Conservation (phyloP, 2,888 invertebrate species). For the Coelogynopora nodosa region DNA sequence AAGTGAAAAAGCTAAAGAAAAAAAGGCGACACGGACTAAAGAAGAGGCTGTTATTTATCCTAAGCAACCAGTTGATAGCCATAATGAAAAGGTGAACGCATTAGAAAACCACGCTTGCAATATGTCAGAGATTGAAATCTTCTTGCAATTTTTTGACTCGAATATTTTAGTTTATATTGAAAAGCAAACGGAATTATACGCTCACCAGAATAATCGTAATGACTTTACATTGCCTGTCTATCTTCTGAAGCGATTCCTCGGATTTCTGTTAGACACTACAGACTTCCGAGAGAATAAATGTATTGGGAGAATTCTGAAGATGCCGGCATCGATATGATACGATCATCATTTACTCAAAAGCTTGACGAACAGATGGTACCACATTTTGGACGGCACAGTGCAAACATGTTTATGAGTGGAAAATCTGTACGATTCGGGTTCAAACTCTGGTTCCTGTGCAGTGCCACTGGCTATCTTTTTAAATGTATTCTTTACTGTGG, state of each 20-base stretch:
- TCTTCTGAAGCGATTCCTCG: not conserved
- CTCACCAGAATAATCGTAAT: not conserved
- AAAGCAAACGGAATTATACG: not conserved
- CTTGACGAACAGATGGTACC: slow-evolving; percentile 57
- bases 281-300: not conserved
- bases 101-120: not conserved
- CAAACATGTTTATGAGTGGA: slow-evolving; percentile 49
- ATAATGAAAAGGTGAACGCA: not conserved
- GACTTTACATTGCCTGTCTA: not conserved
- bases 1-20: not conserved
- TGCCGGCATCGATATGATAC: not conserved
- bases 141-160: not conserved
- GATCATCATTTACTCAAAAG: not conserved
- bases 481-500: not conserved
- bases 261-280: not conserved
- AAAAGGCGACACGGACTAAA: not conserved
- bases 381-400: slow-evolving; percentile 54
- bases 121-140: not conserved
- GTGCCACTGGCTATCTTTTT: not conserved
- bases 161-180: not conserved
- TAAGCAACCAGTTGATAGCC: not conserved
- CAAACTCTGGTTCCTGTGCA: slow-evolving; percentile 48
- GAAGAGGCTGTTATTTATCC: not conserved
- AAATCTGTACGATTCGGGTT: slow-evolving; percentile 51
- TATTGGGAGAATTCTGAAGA: not conserved